Evolutionary conservation across 2,888 invertebrate species (phyloP).

Genomic region (Odontothrips loti): DNA sequence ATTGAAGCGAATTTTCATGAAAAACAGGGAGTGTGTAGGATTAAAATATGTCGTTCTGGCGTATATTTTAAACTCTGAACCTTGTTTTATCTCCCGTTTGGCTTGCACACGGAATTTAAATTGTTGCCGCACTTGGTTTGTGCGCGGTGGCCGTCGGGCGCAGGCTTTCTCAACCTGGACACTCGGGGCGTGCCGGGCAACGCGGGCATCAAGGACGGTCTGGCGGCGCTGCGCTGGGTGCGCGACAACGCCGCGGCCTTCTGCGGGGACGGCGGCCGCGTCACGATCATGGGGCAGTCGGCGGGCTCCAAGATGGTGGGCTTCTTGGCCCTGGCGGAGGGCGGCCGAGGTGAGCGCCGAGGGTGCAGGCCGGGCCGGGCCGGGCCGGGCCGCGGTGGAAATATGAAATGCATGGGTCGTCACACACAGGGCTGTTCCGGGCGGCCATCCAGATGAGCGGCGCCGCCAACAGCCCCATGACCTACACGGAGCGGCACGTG

Average conservation of each 20-base stretch:
- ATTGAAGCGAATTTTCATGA: too few species aligned
- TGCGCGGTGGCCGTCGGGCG: neutral
- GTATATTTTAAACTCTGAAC: too few species aligned
- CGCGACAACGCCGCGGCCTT: constrained; percentile 10
- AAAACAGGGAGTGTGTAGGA: too few species aligned
- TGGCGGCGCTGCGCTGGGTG: neutral
- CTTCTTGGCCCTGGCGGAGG: neutral
- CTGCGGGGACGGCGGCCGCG: neutral
- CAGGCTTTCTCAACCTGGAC: constrained; percentile 3
- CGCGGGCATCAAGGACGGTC: neutral
- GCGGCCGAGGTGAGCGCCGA: neutral
- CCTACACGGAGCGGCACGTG: neutral
- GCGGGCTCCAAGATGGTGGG: neutral
- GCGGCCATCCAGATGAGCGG: neutral
- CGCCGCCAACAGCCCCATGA: neutral
- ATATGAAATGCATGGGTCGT: neutral
- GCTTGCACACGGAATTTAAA: too few species aligned
- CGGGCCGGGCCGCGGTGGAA: too few species aligned
- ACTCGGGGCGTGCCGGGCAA: neutral
- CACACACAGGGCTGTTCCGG: neutral
- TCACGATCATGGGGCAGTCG: neutral
- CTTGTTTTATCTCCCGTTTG: too few species aligned
- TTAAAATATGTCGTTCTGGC: too few species aligned
- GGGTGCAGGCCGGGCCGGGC: too few species aligned
- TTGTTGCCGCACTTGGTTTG: too few species aligned